A percentile compares a stretch with the other conserved stretches of the same genome.
Evolutionary conservation across 2,888 invertebrate genomes (phyloP).

Genomic region (Eurytoma adleriae): DNA sequence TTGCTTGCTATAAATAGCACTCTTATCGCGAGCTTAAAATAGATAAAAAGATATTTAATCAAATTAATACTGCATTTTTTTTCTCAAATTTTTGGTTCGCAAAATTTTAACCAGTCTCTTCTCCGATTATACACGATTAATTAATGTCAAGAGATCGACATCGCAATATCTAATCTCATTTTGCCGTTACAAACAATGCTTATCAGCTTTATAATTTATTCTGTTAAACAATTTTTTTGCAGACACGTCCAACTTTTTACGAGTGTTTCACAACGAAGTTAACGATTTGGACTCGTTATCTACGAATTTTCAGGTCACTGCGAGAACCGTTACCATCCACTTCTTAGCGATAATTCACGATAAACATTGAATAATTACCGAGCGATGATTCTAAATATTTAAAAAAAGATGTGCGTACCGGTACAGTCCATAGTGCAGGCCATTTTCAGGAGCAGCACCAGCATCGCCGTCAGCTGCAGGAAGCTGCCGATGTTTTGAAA

Average conservation of each 20-base stretch:
- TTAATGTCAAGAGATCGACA: constrained; percentile 15
- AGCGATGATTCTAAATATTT: too few species aligned
- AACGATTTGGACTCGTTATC: too few species aligned
- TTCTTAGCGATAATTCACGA: too few species aligned
- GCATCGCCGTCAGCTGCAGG: constrained; percentile 49
- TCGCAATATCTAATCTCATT: constrained; percentile 49
- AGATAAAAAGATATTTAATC: too few species aligned
- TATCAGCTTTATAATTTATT: constrained; percentile 39
- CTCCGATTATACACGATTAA: constrained; percentile 29
- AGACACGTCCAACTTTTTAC: too few species aligned
- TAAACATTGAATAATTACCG: too few species aligned
- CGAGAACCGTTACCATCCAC: too few species aligned
- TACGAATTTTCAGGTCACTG: too few species aligned
- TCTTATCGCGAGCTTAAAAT: too few species aligned
- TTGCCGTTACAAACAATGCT: constrained; percentile 15
- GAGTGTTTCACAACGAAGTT: too few species aligned
- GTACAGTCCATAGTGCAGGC: constrained; percentile 44
- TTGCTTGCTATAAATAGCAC: too few species aligned
- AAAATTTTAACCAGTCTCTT: not conserved
- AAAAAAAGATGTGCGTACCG: constrained; percentile 20
- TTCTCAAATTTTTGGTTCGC: not conserved
- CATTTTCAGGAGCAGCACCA: constrained; percentile 44
- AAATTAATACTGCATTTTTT: too few species aligned
- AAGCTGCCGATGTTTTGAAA: constrained; percentile 51
- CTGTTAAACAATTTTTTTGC: constrained; percentile 10